Evolutionary conservation across 2,888 invertebrate genomes (phyloP), one percentile per base, ranked within the genome.

Genomic region (Eutolmus rufibarbis): DNA sequence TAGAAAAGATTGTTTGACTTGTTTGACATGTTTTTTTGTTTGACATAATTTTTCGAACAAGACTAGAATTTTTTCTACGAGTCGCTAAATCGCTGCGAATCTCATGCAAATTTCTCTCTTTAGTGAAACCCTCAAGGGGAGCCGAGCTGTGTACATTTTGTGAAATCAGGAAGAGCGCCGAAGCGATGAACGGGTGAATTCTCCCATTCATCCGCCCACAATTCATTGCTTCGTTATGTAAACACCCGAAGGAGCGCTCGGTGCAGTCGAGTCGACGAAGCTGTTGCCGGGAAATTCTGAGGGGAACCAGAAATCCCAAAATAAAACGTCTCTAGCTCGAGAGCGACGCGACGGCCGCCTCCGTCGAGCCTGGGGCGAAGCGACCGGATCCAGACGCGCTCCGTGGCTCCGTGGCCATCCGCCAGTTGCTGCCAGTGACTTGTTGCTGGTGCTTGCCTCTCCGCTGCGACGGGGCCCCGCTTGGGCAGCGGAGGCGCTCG

Each of bases 351-450:
- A 23, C 78, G n/a, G 43, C 40, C 77, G 12, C 16, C 31, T 37
- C 16, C 34, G 34, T 76, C 46, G 46, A n/a, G 46, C 46, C 46
- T 51, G 57, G 28, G 23, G 66, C 66, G 23, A 66, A 23, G n/a
- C 7, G 8, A 23, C 5, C 8, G 31, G 57, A 57, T 12, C 34
- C 12, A 79, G 37, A 57, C 1, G 19, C 34, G 34, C 12, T 37
- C 51, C 16, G 14, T 12, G 23, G 34, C 12, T 37, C 51, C 16
- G 14, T 12, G 23, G n/a, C 14, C 19, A 57, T 56, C 19, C 37
- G 82, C 82, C 19, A 82, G 82, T 82, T 82, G 82, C 57, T 51
- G 51, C 66, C 28, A 28, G 82, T 57, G 82, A 82, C 82, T 82
- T 82, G 82, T 82, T 82, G 82, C 82, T 82, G 57, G 34, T 57